Percentiles rank a stretch among this genome's conserved stretches.
These are phyloP conservation scores for Globia sparganii DNA, from an alignment of 2,888 invertebrate genomes.

Conservation along the genomic window DNA sequence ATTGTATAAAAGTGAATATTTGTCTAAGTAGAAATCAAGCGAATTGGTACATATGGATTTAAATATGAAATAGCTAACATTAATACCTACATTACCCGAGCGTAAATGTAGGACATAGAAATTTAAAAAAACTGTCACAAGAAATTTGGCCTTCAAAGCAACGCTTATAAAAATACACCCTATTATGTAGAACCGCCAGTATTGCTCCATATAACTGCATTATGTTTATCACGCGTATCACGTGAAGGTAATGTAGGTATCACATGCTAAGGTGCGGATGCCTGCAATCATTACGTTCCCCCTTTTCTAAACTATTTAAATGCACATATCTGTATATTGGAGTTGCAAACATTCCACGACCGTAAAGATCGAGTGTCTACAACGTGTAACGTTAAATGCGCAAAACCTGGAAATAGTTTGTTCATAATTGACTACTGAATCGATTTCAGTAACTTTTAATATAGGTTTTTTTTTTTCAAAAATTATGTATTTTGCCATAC, in stretches of 20 bases:
- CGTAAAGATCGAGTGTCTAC: not conserved
- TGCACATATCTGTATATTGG: not conserved
- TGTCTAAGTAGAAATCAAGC: not conserved
- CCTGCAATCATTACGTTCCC: conserved; percentile 36
- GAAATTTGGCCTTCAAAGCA: too few species aligned
- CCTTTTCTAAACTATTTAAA: conserved; percentile 20
- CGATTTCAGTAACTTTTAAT: too few species aligned
- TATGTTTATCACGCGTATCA: conserved; percentile 2
- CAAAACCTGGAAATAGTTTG: too few species aligned
- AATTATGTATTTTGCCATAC: too few species aligned
- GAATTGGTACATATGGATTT: not conserved
- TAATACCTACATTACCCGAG: not conserved
- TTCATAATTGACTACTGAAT: too few species aligned
- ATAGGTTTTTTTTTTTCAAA: too few species aligned
- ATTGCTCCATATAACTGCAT: not conserved
- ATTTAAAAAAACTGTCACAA: not conserved
- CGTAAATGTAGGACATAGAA: not conserved
- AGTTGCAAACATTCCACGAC: not conserved
- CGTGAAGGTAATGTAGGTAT: not conserved
- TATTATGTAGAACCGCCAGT: not conserved
- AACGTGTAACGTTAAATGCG: too few species aligned
- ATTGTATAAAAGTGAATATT: not conserved
- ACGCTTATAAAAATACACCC: too few species aligned
- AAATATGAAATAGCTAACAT: not conserved
- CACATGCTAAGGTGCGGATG: not conserved